These are phyloP conservation scores for Trichonephila clavata DNA, from an alignment of 1,140 invertebrate genomes.

Conservation along the genomic window DNA sequence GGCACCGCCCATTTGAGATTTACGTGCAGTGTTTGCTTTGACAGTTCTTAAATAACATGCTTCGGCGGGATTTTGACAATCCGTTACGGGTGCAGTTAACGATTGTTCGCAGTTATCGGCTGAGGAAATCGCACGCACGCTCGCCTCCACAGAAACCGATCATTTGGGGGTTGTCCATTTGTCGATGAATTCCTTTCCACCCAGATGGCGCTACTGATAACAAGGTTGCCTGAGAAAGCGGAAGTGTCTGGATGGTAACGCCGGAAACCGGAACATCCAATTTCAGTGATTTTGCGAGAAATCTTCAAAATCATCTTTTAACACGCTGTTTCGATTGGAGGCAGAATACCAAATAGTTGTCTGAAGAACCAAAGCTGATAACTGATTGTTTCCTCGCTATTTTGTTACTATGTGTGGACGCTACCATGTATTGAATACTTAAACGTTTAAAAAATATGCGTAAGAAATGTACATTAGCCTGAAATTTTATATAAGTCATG, in stretches of 20 bases:
- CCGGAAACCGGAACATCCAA: neutral
- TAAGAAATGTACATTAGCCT: too few relatives aligned
- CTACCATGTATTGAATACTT: too few relatives aligned
- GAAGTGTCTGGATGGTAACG: neutral
- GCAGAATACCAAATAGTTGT: neutral
- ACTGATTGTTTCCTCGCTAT: too few relatives aligned
- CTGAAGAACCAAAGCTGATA: too few relatives aligned
- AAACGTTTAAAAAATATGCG: too few relatives aligned
- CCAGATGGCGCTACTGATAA: neutral
- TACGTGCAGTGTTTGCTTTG: neutral
- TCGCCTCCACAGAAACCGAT: neutral
- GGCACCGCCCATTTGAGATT: neutral
- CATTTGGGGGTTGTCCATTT: slow-evolving; percentile 3
- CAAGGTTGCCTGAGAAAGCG: neutral
- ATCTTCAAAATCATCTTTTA: neutral
- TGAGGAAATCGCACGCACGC: neutral
- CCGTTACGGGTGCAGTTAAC: slow-evolving; percentile 6
- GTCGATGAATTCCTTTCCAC: slow-evolving; percentile 26
- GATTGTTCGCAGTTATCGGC: slow-evolving; percentile 9
- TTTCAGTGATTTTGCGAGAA: neutral
- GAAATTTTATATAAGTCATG: too few relatives aligned
- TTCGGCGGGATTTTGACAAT: neutral
- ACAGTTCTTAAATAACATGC: slow-evolving; percentile 1
- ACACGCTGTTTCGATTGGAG: neutral
- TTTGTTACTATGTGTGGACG: too few relatives aligned